phyloP scores from a whole-genome alignment of 2,797 vertebrate genomes.

The Alca torda region DNA sequence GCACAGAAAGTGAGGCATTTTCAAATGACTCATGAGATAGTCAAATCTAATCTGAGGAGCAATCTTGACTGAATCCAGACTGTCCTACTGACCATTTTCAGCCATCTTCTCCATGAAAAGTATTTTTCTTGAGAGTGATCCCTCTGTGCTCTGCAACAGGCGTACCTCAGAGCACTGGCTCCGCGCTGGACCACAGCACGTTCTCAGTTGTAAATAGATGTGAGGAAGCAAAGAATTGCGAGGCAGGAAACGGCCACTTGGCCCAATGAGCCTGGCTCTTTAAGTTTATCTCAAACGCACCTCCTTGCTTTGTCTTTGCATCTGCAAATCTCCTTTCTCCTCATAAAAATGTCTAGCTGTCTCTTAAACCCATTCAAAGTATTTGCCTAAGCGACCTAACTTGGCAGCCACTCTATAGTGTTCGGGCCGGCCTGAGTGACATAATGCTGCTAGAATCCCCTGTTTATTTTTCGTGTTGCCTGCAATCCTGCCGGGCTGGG shows the following conservation, averaged over 20 bases:
- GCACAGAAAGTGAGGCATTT: neutral
- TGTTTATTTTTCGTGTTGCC: constrained; percentile 53
- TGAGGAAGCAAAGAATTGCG: constrained; percentile 23
- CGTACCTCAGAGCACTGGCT: neutral
- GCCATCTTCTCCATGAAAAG: neutral
- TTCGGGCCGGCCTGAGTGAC: constrained; percentile 20
- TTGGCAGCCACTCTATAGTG: neutral
- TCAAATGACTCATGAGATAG: neutral
- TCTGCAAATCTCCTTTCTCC: constrained; percentile 66
- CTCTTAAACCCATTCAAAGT: constrained; percentile 59
- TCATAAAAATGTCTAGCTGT: constrained; percentile 68
- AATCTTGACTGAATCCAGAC: neutral
- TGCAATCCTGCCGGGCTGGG: neutral
- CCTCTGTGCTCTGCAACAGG: neutral
- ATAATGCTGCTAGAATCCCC: constrained; percentile 46
- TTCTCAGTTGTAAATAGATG: neutral
- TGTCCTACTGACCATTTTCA: neutral
- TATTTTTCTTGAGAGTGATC: neutral
- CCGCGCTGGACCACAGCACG: fast-evolving
- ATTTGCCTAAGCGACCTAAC: constrained; percentile 62
- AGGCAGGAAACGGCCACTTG: constrained; percentile 68
- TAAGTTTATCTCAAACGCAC: constrained; percentile 43
- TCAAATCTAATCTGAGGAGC: neutral
- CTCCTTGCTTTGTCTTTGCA: constrained; percentile 66
- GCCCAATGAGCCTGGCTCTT: constrained; percentile 51